Evolutionary conservation across 2,113 vertebrate genomes (phyloP), one percentile per base, ranked within the genome.

Genomic region (Pygathrix nemaeus): DNA sequence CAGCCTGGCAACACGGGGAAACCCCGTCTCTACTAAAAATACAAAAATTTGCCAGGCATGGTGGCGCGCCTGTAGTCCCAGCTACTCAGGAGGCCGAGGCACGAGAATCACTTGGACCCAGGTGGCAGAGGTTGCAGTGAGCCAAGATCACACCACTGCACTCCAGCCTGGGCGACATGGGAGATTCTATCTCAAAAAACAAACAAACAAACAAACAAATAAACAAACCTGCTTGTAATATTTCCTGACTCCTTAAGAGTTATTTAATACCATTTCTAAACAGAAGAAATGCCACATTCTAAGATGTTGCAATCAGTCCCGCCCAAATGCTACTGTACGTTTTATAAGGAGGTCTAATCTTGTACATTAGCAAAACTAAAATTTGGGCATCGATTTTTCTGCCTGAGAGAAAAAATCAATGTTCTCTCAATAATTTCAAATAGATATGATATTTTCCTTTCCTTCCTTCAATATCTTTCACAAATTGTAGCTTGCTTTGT

Each of bases 311-410:
- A 21, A 52, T 90, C n/a, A 95, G 90, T 18, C 61, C 27, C 27
- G 2, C 27, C 40, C 70, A 92, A 86, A 90, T 75, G 21, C 40
- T 72, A 81, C 18, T 43, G 25, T 78, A 82, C 82, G 83, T 90
- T 95, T 30, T 64, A 30, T 93, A 90, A 96, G 78, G 61, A 83
- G 92, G 80, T 96, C 88, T 97, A 95, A 95, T 20, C 66, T 92
- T 90, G 61, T 52, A 93, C 76, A 94, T 84, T 96, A 95, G 85
- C 52, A 97, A 97, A 97, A 97, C 85, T 96, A 93, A 97, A 97
- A 92, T 93, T 94, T 84, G 78, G 61, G 32, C 72, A 98, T 79
- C 93, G 87, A 97, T 96, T 97, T 97, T 97, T 96, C 80, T 78
- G 55, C 30, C 64, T 84, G 52, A 78, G 89, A 79, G 89, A 59